A percentile compares a stretch with the other conserved stretches of the same genome.
Evolutionary conservation across 2,888 invertebrate genomes (phyloP).

Genomic region (Himalopsyche japonica): DNA sequence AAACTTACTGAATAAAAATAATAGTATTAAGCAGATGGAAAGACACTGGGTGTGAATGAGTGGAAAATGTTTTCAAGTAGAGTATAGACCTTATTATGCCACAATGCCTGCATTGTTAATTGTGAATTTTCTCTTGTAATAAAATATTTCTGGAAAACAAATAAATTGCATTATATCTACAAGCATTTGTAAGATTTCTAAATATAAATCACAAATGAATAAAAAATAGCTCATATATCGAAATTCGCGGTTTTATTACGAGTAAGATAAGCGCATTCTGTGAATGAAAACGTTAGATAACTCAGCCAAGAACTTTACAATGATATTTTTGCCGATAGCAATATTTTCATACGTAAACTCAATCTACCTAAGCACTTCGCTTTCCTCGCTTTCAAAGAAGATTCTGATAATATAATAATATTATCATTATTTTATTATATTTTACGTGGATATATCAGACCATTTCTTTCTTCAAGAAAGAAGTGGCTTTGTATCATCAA

Average conservation of each 20-base stretch:
- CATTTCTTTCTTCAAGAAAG: neutral
- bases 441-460: neutral
- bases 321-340: constrained; percentile 14
- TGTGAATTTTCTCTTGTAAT: too few relatives aligned
- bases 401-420: neutral
- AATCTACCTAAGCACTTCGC: neutral
- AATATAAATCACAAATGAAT: neutral
- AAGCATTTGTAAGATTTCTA: too few relatives aligned
- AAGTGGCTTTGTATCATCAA: neutral
- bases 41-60: too few relatives aligned
- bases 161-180: too few relatives aligned
- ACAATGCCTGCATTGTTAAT: too few relatives aligned
- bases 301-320: constrained; percentile 20
- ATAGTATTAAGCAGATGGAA: too few relatives aligned
- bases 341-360: constrained; percentile 1
- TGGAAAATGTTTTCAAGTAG: too few relatives aligned
- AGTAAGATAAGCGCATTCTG: constrained; percentile 18
- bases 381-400: neutral
- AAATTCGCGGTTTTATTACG: neutral
- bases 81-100: too few relatives aligned
- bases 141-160: too few relatives aligned
- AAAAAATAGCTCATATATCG: neutral
- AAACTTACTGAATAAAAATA: too few relatives aligned
- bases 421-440: neutral
- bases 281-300: constrained; percentile 27